Conservation (phyloP, 2,797 vertebrate species). For the Pyrocephalus nanus region DNA sequence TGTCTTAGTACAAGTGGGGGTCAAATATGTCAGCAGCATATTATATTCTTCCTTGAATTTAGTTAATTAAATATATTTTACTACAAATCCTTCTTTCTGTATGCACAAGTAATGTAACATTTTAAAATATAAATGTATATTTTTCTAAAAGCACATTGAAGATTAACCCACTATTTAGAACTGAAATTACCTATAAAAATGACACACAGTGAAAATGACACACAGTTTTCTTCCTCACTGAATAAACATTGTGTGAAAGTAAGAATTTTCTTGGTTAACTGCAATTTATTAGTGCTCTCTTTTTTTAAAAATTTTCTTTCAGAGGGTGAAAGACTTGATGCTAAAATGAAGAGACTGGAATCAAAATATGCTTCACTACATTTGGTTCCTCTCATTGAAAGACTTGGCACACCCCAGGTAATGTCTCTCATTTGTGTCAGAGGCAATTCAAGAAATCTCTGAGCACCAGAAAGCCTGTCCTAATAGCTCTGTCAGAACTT, state of each 20-base stretch:
- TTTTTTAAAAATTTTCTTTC: neutral
- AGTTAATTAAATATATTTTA: neutral
- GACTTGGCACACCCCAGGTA: constrained; percentile 97
- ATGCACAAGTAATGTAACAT: neutral
- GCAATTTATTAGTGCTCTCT: neutral
- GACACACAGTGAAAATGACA: neutral
- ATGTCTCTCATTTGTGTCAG: neutral
- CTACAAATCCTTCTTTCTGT: neutral
- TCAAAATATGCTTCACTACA: constrained; percentile 95
- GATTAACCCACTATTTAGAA: neutral
- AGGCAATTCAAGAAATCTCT: neutral
- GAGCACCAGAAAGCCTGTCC: neutral
- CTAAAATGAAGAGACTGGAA: constrained; percentile 99
- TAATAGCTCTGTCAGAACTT: neutral
- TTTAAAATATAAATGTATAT: neutral
- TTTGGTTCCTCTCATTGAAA: constrained; percentile 94
- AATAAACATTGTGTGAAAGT: neutral
- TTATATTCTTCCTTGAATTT: neutral
- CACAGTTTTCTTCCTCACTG: neutral
- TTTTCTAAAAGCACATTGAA: neutral
- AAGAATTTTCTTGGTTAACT: neutral
- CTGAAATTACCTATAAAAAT: neutral
- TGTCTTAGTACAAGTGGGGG: neutral
- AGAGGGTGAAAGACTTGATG: constrained; percentile 97
- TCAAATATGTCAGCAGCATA: neutral